Evolutionary conservation across 2,888 invertebrate species (phyloP).

Genomic region (Eueremaeus valkanovi): DNA sequence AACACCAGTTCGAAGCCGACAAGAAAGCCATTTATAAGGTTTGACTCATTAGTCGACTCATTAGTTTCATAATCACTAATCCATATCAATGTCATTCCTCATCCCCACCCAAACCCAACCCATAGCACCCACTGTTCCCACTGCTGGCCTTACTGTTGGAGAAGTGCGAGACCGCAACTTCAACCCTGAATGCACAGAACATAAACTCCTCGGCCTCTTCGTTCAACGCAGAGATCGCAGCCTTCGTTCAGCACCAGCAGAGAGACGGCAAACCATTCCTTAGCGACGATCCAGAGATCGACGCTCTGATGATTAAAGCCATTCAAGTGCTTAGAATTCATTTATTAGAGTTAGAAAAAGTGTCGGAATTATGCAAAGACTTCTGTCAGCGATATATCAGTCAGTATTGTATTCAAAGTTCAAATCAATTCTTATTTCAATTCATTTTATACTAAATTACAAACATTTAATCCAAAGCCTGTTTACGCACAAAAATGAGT

Average conservation of each 20-base stretch:
- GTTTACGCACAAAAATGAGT: conserved; percentile 64
- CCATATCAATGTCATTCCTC: too few relatives aligned
- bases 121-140: conserved; percentile 29
- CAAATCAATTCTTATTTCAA: not conserved
- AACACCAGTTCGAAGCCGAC: conserved; percentile 46
- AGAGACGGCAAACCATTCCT: conserved; percentile 78
- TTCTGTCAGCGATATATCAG: conserved; percentile 82
- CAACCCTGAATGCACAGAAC: conserved; percentile 57
- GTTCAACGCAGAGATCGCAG: conserved; percentile 81
- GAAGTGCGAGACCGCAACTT: conserved; percentile 94
- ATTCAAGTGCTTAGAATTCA: conserved; percentile 89
- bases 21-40: conserved; percentile 57
- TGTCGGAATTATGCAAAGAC: conserved; percentile 88
- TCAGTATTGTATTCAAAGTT: conserved; percentile 22
- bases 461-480: conserved; percentile 40
- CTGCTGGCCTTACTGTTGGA: conserved; percentile 74
- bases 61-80: not conserved
- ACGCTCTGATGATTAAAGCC: conserved; percentile 85
- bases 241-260: conserved; percentile 85
- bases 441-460: not conserved
- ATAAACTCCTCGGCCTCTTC: conserved; percentile 80
- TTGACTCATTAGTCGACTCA: conserved; percentile 72
- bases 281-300: conserved; percentile 87
- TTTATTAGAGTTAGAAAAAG: conserved; percentile 84
- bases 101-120: too few relatives aligned